phyloP scores from a whole-genome alignment of 2,888 invertebrate genomes.

The Psylliodes chrysocephalus region DNA sequence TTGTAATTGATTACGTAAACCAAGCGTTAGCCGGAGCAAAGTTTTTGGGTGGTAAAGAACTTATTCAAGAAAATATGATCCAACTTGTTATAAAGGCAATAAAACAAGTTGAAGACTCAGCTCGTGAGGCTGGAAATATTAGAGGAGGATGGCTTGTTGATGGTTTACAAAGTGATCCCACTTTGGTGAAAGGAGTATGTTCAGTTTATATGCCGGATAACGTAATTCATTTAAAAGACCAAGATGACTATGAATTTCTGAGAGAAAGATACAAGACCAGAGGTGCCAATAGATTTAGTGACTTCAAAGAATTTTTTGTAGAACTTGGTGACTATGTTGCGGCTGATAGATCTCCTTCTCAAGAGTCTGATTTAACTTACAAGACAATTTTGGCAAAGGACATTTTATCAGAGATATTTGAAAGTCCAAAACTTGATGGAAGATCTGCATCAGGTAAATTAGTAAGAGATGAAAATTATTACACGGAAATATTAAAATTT shows the following conservation, averaged over 20 bases:
- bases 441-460: neutral
- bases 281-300: constrained; percentile 49
- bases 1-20: constrained; percentile 66
- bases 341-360: constrained; percentile 52
- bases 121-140: constrained; percentile 54
- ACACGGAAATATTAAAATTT: constrained; percentile 46
- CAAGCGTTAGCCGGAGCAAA: constrained; percentile 62
- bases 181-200: constrained; percentile 66
- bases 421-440: constrained; percentile 26
- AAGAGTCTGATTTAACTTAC: constrained; percentile 32
- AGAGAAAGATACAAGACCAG: constrained; percentile 50
- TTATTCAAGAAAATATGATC: constrained; percentile 63
- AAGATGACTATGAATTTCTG: constrained; percentile 62
- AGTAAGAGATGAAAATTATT: constrained; percentile 37
- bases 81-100: constrained; percentile 62
- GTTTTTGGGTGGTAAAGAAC: constrained; percentile 54
- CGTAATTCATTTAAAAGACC: constrained; percentile 68
- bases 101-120: constrained; percentile 60
- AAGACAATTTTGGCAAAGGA: constrained; percentile 34
- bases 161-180: constrained; percentile 67
- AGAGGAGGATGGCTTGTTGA: constrained; percentile 71
- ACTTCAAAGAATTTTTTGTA: constrained; percentile 56
- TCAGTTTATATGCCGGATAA: constrained; percentile 68
- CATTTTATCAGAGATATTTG: constrained; percentile 45
- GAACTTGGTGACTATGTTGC: constrained; percentile 51